These are phyloP conservation scores for Morus bassanus DNA, from an alignment of 2,797 vertebrate species.

Conservation along the genomic window DNA sequence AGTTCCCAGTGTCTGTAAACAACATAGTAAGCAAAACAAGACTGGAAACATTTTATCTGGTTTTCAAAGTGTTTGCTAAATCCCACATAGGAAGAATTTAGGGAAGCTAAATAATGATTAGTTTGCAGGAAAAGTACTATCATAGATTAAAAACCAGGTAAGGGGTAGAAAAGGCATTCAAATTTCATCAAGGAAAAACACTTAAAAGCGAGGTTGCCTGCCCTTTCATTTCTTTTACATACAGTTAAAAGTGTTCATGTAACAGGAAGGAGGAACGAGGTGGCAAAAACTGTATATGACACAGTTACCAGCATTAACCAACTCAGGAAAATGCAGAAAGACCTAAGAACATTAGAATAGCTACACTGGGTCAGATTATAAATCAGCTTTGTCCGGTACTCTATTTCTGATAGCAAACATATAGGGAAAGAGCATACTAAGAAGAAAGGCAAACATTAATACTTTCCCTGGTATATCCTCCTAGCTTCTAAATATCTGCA, in stretches of 20 bases:
- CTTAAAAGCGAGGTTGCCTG: neutral
- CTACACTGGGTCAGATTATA: neutral
- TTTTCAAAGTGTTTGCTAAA: neutral
- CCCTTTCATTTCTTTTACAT: neutral
- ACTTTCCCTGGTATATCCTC: neutral
- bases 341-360: neutral
- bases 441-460: neutral
- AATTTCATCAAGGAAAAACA: neutral
- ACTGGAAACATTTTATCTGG: neutral
- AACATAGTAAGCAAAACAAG: neutral
- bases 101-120: neutral
- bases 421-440: neutral
- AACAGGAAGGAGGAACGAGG: neutral
- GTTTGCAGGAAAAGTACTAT: neutral
- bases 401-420: neutral
- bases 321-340: neutral
- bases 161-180: neutral
- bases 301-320: neutral
- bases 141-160: neutral
- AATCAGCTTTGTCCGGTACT: neutral
- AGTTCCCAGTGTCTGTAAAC: neutral
- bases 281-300: neutral
- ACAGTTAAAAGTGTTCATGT: neutral
- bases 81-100: neutral
- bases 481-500: neutral